These are phyloP conservation scores for Drosophila tripunctata DNA, from an alignment of 2,888 invertebrate species.

Conservation along the genomic window DNA sequence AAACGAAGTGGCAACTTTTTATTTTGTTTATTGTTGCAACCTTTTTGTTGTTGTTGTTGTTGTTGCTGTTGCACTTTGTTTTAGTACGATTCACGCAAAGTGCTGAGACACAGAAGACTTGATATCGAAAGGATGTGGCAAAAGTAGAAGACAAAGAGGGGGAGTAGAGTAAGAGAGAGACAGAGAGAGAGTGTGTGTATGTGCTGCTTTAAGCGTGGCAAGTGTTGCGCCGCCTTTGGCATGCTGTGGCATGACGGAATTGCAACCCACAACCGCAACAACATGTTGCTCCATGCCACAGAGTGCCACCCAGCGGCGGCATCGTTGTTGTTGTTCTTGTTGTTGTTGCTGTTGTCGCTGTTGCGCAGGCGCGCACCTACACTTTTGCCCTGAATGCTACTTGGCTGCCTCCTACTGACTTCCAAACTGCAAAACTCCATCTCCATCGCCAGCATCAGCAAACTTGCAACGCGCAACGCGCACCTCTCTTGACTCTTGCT, in stretches of 20 bases:
- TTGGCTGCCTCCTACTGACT: conserved; percentile 65
- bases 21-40: conserved; percentile 5
- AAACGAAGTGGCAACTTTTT: background rate
- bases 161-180: background rate
- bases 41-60: background rate
- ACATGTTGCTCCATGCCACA: conserved; percentile 25
- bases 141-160: background rate
- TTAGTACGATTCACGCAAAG: conserved; percentile 37
- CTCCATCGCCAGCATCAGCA: too few species aligned
- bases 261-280: conserved; percentile 46
- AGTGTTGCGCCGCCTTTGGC: conserved; percentile 65
- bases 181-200: background rate
- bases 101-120: background rate
- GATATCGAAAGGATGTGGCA: background rate
- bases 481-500: conserved; percentile 18
- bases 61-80: background rate
- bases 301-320: conserved; percentile 52
- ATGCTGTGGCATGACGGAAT: conserved; percentile 64
- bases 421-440: too few species aligned
- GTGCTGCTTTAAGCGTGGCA: conserved; percentile 38
- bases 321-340: conserved; percentile 1
- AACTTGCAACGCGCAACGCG: conserved; percentile 3
- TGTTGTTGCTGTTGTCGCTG: conserved; percentile 14
- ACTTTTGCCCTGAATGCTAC: conserved; percentile 68
- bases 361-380: conserved; percentile 64